phyloP scores from a whole-genome alignment of 2,113 vertebrate species.

The Salvelinus namaycush region DNA sequence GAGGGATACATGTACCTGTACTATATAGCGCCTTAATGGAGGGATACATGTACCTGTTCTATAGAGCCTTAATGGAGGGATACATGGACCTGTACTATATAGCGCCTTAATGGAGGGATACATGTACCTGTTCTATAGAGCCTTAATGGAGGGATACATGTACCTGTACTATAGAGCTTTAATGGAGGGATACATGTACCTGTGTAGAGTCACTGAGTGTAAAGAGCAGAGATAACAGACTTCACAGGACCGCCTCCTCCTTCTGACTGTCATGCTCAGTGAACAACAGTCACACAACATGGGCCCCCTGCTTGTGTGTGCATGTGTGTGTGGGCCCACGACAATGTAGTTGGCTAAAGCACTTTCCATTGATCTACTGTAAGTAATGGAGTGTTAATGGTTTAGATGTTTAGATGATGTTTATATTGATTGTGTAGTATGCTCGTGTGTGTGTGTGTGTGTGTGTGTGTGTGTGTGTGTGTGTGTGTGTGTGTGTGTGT shows the following conservation, averaged over 20 bases:
- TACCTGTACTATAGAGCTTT: no score
- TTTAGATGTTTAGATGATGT: not conserved
- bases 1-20: no score
- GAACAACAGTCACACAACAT: slow-evolving; percentile 31
- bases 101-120: no score
- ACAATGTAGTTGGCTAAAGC: no score
- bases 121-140: no score
- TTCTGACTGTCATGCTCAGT: slow-evolving; percentile 24
- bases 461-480: not conserved
- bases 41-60: no score
- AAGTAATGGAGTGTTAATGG: not conserved
- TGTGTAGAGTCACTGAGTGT: not conserved
- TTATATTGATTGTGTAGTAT: not conserved
- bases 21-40: no score
- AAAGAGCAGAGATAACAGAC: not conserved
- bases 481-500: slow-evolving; percentile 28
- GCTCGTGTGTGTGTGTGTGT: slow-evolving; percentile 6
- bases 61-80: no score
- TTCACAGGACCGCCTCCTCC: slow-evolving; percentile 16
- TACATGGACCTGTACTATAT: no score
- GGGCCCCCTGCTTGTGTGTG: not conserved
- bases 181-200: no score
- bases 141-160: no score
- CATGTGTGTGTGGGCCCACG: not conserved
- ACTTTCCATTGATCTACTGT: not conserved